Evolutionary conservation across 2,888 invertebrate genomes (phyloP).

Genomic region (Plusia festucae): DNA sequence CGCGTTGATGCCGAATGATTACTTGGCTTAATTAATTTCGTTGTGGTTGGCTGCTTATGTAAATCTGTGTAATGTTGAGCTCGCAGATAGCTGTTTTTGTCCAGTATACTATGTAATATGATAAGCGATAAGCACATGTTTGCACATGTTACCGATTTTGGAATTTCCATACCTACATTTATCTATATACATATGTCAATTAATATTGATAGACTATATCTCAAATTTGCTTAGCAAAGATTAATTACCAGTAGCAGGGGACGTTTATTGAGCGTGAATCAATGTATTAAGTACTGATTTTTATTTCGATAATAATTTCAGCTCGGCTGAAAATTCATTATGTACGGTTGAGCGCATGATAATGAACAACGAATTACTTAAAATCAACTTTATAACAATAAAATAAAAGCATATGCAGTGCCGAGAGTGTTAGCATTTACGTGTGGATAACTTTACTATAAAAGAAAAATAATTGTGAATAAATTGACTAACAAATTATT

Average conservation of each 20-base stretch:
- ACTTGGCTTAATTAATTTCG: slow-evolving; percentile 42
- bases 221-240: neutral
- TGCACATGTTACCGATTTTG: neutral
- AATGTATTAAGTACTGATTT: neutral
- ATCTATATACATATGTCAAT: no score
- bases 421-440: neutral
- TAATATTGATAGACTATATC: no score
- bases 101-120: neutral
- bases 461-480: neutral
- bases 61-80: neutral
- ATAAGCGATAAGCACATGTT: neutral
- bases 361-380: neutral
- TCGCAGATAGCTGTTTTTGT: neutral
- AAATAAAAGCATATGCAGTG: neutral
- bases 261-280: neutral
- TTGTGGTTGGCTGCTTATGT: slow-evolving; percentile 16
- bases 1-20: slow-evolving; percentile 51
- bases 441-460: neutral
- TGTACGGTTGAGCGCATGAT: neutral
- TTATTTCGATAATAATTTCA: neutral
- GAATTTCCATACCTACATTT: no score
- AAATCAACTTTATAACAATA: neutral
- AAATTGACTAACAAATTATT: slow-evolving; percentile 13
- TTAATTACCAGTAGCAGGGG: neutral
- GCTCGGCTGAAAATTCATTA: slow-evolving; percentile 3